Conservation (phyloP, 2,113 vertebrate species). For the Artemisiospiza belli region DNA sequence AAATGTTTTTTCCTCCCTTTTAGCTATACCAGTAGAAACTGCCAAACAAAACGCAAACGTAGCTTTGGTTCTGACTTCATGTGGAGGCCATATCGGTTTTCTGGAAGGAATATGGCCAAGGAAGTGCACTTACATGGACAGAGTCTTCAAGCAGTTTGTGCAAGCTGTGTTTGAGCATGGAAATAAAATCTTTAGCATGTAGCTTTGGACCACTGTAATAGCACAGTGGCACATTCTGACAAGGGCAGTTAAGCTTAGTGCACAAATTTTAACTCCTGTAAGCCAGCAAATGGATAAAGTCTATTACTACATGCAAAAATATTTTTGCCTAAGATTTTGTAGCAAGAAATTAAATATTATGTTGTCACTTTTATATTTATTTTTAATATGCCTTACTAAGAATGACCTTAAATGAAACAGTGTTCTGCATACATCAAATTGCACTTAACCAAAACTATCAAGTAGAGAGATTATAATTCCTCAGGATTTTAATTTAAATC, state of each 20-base stretch:
- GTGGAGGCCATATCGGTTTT: constrained; percentile 97
- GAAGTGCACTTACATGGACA: constrained; percentile 96
- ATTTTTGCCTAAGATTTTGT: constrained; percentile 75
- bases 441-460: constrained; percentile 76
- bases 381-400: constrained; percentile 82
- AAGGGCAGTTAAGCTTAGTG: constrained; percentile 66
- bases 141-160: constrained; percentile 96
- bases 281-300: constrained; percentile 71
- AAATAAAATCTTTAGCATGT: constrained; percentile 77
- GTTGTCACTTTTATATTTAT: constrained; percentile 75
- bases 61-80: constrained; percentile 92
- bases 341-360: constrained; percentile 71
- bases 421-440: constrained; percentile 63
- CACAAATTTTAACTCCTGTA: constrained; percentile 69
- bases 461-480: constrained; percentile 72
- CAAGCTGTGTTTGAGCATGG: constrained; percentile 91
- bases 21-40: constrained; percentile 92
- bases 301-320: constrained; percentile 72
- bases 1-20: background rate
- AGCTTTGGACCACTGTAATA: constrained; percentile 42
- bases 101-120: constrained; percentile 96
- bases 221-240: constrained; percentile 36
- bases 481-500: constrained; percentile 76
- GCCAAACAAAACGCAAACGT: constrained; percentile 97
- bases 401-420: constrained; percentile 77